These are phyloP conservation scores for Rhinolophus ferrumequinum DNA, from an alignment of 2,113 vertebrate genomes.

Conservation along the genomic window DNA sequence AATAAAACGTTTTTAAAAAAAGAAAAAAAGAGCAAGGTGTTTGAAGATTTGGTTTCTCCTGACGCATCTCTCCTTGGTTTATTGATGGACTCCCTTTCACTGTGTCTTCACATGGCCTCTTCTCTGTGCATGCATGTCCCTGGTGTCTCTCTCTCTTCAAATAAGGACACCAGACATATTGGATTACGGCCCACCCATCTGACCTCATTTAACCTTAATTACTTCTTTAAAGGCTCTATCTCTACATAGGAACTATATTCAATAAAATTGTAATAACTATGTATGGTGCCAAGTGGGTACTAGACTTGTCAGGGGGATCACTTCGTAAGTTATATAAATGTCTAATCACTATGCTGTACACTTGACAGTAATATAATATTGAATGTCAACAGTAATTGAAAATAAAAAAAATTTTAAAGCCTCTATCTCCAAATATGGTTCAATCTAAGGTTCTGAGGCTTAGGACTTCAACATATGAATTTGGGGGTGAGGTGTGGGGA, in stretches of 20 bases:
- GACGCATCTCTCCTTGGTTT: background rate
- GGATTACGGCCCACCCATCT: background rate
- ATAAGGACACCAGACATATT: background rate
- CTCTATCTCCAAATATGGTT: background rate
- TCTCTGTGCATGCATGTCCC: background rate
- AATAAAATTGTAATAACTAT: no score
- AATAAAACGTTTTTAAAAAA: no score
- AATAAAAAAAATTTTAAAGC: background rate
- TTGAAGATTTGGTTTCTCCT: background rate
- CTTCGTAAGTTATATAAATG: no score
- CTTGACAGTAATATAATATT: background rate
- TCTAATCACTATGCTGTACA: background rate
- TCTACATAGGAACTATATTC: background rate
- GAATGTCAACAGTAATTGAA: background rate
- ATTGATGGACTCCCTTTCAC: background rate
- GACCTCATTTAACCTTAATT: background rate
- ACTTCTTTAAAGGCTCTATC: background rate
- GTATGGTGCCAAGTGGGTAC: no score
- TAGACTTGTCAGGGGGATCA: no score
- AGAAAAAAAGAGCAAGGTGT: no score
- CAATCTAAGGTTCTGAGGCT: background rate
- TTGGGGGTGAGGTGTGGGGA: no score
- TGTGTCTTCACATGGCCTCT: background rate
- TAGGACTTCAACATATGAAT: background rate
- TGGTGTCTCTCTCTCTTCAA: background rate